phyloP scores from a whole-genome alignment of 2,113 vertebrate species.

The Tachysurus vachellii region DNA sequence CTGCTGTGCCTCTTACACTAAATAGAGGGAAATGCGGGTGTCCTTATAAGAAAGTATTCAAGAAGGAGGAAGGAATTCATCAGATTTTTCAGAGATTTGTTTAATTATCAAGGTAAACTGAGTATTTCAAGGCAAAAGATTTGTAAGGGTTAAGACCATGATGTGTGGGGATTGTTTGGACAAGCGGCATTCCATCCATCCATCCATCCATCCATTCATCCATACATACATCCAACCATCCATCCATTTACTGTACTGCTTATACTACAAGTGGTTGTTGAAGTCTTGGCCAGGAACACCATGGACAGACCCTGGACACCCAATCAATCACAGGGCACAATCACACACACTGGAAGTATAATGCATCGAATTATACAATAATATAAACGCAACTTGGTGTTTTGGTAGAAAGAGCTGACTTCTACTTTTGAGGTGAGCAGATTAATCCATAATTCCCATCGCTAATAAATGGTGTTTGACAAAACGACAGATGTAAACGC shows the following conservation, averaged over 20 bases:
- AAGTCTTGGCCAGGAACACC: too few relatives aligned
- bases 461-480: background rate
- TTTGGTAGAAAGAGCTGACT: background rate
- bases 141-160: background rate
- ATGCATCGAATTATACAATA: background rate
- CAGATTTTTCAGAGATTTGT: background rate
- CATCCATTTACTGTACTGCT: too few relatives aligned
- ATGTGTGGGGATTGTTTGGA: background rate
- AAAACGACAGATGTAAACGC: background rate
- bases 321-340: too few relatives aligned
- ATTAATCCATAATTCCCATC: background rate
- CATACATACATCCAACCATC: background rate
- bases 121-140: background rate
- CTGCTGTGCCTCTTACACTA: background rate
- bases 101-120: too few relatives aligned
- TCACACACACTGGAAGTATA: background rate
- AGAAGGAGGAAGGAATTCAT: background rate
- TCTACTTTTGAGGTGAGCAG: background rate
- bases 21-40: background rate
- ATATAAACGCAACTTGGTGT: background rate
- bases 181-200: background rate
- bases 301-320: too few relatives aligned
- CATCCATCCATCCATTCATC: background rate
- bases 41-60: background rate
- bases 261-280: background rate